Conservation (phyloP, 2,888 invertebrate species). For the Litoditis marina region DNA sequence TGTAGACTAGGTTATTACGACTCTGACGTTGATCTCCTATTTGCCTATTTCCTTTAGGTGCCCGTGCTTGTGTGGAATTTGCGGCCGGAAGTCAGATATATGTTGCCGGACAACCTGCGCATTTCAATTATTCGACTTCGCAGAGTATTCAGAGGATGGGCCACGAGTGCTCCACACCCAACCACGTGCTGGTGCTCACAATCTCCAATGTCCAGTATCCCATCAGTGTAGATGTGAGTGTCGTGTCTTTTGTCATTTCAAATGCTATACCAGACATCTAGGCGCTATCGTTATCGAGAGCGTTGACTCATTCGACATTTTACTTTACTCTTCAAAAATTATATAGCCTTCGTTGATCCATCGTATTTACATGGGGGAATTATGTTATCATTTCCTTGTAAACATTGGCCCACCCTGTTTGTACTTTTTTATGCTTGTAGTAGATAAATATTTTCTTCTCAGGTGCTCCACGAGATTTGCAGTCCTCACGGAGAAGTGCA, state of each 20-base stretch:
- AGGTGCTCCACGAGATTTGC: constrained; percentile 95
- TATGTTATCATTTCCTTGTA: too few relatives aligned
- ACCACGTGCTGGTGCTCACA: constrained; percentile 93
- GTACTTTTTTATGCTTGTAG: constrained; percentile 62
- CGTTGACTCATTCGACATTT: too few relatives aligned
- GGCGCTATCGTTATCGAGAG: too few relatives aligned
- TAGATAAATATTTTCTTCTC: constrained; percentile 8
- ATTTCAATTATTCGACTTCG: constrained; percentile 64
- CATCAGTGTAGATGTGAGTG: constrained; percentile 76
- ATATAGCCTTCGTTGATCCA: too few relatives aligned
- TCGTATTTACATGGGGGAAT: too few relatives aligned
- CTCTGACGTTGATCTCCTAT: too few relatives aligned
- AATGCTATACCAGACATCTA: too few relatives aligned
- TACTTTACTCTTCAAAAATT: too few relatives aligned
- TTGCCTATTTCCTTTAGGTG: constrained; percentile 33
- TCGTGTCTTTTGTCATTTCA: too few relatives aligned
- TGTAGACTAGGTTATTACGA: too few relatives aligned
- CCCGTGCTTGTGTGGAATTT: constrained; percentile 53
- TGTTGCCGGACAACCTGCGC: constrained; percentile 63
- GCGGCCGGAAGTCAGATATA: constrained; percentile 59
- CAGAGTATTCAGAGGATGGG: constrained; percentile 49
- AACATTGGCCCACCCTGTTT: too few relatives aligned
- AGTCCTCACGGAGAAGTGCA: constrained; percentile 89
- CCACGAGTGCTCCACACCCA: constrained; percentile 73
- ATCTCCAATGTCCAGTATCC: constrained; percentile 97